Base-by-base conservation (phyloP, 2,797 vertebrate species). In the Garrulus glandarius region DNA sequence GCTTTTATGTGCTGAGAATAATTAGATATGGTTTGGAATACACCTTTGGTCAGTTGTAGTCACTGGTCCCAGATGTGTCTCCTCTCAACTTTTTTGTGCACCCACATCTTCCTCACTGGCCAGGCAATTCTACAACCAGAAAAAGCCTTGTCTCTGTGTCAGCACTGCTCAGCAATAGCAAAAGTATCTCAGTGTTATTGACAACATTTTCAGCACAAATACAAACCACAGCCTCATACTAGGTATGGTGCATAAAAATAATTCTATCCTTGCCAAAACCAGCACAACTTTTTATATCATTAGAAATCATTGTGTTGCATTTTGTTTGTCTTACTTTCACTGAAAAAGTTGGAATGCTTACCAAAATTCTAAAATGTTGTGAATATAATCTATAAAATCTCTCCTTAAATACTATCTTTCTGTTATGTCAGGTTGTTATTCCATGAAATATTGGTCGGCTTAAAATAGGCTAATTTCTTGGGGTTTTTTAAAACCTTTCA, bases 401-500 rank as follows among this genome's bases (percentile, higher is more conserved):
- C 34, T n/a, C 14, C 36, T 55, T 63, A 63, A 68, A 39, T 36
- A 17, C 14, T 41, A 5, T 7, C 20, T 39, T 75, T 74, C 6
- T 43, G 2, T 63, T 60, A 27, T 57, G 2, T 24, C 23, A 52
- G 13, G 2, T 27, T 24, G 21, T 59, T 61, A 41, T 47, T 43
- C 18, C 6, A 6, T 34, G 17, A 32, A 47, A 46, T 53, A 26
- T 6, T 24, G 44, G 5, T 10, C 16, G 22, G 34, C 14, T n/a
- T 41, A 50, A 53, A 57, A 53, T 13, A 47, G 11, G 5, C 11
- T 32, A 55, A 21, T 1, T 65, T 59, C 22, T 32, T 29, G 10
- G 7, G 6, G 0, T 23, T 60, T 64, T 57, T 69, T 3, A 1
- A 7, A 61, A 41, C 19, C 3, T 34, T 55, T 46, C 3, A 11